Evolutionary conservation across 2,888 invertebrate genomes (phyloP).

Genomic region (Polyploca ridens): DNA sequence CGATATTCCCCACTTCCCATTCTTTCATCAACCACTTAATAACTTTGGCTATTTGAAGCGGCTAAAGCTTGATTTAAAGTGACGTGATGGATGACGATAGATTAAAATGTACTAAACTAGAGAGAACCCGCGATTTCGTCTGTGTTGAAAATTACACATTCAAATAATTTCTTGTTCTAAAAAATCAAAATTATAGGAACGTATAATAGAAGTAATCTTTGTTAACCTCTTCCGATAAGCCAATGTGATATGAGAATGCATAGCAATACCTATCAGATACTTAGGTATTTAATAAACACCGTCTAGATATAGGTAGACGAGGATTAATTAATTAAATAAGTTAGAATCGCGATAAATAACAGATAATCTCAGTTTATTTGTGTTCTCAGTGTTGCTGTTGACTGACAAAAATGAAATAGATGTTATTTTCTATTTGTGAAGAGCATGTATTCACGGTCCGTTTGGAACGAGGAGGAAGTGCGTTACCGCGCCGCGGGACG

Average conservation of each 20-base stretch:
- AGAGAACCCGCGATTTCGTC: neutral
- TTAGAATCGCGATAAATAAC: neutral
- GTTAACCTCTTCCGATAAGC: neutral
- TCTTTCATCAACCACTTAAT: conserved; percentile 36
- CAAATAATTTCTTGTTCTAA: no score
- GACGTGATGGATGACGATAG: conserved; percentile 8
- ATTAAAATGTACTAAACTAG: neutral
- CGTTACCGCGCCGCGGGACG: conserved; percentile 28
- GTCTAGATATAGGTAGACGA: neutral
- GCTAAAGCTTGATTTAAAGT: neutral
- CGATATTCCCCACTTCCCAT: conserved; percentile 24
- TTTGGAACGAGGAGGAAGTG: conserved; percentile 23
- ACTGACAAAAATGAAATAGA: conserved; percentile 32
- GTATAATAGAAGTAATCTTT: neutral
- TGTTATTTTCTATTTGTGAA: conserved; percentile 45
- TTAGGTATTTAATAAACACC: neutral
- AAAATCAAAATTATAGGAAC: no score
- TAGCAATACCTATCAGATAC: neutral
- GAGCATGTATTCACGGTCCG: conserved; percentile 39
- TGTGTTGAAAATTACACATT: neutral
- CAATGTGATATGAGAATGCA: neutral
- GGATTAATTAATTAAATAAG: neutral
- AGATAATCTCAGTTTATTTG: conserved; percentile 3
- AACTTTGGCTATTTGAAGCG: conserved; percentile 12
- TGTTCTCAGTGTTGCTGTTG: neutral